A percentile compares a stretch with the other conserved stretches of the same genome.
phyloP scores from a whole-genome alignment of 2,888 invertebrate genomes.

The Chorisops tibialis region DNA sequence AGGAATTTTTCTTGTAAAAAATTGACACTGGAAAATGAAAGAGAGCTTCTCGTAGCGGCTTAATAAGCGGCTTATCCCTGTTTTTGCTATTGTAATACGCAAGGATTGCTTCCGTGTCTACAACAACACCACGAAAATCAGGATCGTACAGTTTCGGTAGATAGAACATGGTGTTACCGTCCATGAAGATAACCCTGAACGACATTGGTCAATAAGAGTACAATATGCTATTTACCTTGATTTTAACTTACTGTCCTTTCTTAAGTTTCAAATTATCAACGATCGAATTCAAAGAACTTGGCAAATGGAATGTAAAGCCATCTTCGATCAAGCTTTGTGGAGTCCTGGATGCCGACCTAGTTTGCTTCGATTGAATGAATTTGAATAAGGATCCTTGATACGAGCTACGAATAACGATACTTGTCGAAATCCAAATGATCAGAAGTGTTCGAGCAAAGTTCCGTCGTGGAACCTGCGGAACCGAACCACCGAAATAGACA shows the following conservation, averaged over 20 bases:
- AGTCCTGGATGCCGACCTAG: not conserved
- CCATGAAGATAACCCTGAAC: slow-evolving; percentile 7
- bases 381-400: slow-evolving; percentile 33
- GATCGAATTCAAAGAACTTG: not conserved
- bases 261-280: not conserved
- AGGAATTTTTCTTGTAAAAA: slow-evolving; percentile 27
- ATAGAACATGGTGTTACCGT: not conserved
- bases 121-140: slow-evolving; percentile 1
- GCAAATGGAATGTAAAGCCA: slow-evolving; percentile 5
- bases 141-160: not conserved
- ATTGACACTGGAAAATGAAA: slow-evolving; percentile 20
- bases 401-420: slow-evolving; percentile 28
- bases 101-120: not conserved
- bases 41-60: slow-evolving; percentile 8
- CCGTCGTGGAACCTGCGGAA: not conserved
- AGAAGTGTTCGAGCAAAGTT: slow-evolving; percentile 32
- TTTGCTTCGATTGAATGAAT: slow-evolving; percentile 22
- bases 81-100: slow-evolving; percentile 10
- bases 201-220: not conserved
- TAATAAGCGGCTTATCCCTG: not conserved
- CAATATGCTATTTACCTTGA: not conserved
- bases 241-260: not conserved
- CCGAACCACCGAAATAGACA: slow-evolving; percentile 27
- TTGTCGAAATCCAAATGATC: slow-evolving; percentile 27
- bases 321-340: not conserved